Evolutionary conservation across 2,888 invertebrate species (phyloP), one percentile per base, ranked within the genome.

Genomic region (Cyclophora albipunctata): DNA sequence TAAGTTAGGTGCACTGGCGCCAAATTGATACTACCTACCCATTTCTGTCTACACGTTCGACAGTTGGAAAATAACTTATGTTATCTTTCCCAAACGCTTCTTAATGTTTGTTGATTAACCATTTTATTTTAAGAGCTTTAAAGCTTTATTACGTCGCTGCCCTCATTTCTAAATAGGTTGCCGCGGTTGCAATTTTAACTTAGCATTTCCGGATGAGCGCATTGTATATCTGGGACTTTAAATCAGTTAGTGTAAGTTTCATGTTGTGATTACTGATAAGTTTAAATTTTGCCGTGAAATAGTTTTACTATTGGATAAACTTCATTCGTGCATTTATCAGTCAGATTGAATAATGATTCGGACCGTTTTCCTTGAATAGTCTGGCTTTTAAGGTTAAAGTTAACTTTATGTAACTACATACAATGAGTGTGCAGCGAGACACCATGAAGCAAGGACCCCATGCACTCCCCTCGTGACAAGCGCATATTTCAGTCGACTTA

Each of bases 1-100:
- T 69, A 69, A 73, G 62, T 72, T 69, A 63, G 66, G 62, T 71
- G 75, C 73, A 74, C 68, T 67, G 71, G 70, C 75, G 75, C 77
- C 74, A 68, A 76, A 74, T 71, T 69, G 69, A 63, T 70, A 67
- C 65, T 63, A 63, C 69, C 74, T 71, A 67, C 64, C 66, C 61
- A 70, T 74, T 72, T 69, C 64, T 69, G 73, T 67, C 71, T 69
- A 70, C 66, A 64, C 61, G 57, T 62, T 59, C 54, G 54, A 52
- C 52, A 53, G 50, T 51, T 59, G 33, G 34, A 43, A 43, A 43
- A 20, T 43, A 20, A 37, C 37, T 20, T 20, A 20, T 20, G 20
- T 63, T 67, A 54, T 4, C 37, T 5, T 37, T 37, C 37, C 4
- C 37, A 37, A 37, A 37, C 5, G 37, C 37, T 5, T 4, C 5